A percentile compares a stretch with the other conserved stretches of the same genome.
These are phyloP conservation scores for Sesia apiformis DNA, from an alignment of 2,888 invertebrate genomes.

Conservation along the genomic window DNA sequence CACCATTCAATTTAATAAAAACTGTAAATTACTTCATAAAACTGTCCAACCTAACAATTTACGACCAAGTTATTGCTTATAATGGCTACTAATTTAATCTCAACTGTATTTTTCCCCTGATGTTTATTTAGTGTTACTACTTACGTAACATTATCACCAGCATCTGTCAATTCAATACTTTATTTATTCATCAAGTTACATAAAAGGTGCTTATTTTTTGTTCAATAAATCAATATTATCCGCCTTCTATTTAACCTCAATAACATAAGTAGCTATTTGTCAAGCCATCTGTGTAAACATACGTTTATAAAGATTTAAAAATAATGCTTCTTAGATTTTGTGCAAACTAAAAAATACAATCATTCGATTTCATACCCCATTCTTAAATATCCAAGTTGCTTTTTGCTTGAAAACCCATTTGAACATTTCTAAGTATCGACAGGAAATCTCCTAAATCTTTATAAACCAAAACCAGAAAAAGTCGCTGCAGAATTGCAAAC, in stretches of 20 bases:
- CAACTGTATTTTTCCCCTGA: background rate
- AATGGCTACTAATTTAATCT: background rate
- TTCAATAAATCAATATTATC: background rate
- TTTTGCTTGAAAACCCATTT: no score
- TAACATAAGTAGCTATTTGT: conserved; percentile 24
- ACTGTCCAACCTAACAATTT: background rate
- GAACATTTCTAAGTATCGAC: background rate
- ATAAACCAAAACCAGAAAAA: background rate
- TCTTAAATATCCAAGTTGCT: no score
- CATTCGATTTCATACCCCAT: no score
- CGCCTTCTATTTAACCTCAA: conserved; percentile 17
- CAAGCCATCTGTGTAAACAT: conserved; percentile 27
- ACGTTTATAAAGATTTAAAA: background rate
- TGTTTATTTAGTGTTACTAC: background rate
- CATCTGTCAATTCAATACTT: background rate
- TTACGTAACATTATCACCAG: background rate
- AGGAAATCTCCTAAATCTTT: background rate
- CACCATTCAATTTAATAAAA: background rate
- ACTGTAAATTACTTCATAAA: background rate
- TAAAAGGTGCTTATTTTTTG: background rate
- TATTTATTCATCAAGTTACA: background rate
- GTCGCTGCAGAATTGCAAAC: no score
- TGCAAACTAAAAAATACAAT: no score
- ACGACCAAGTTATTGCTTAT: background rate
- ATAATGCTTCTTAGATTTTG: no score